Conservation (phyloP, 2,113 vertebrate species). For the Patagioenas fasciata region DNA sequence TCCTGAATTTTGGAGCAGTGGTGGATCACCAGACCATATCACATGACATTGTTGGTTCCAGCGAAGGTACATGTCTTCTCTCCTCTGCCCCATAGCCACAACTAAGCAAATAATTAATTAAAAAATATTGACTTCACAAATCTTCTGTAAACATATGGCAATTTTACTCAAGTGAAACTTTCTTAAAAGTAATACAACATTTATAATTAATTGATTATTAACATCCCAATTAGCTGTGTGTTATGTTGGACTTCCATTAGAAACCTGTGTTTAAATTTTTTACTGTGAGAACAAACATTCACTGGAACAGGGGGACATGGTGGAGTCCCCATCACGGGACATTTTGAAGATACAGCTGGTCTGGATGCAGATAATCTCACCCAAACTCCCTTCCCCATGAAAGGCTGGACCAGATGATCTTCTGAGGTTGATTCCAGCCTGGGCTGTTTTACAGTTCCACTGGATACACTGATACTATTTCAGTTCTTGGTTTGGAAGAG, state of each 20-base stretch:
- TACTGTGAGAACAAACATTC: neutral
- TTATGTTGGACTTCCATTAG: neutral
- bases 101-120: neutral
- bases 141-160: neutral
- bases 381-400: neutral
- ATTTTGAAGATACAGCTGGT: neutral
- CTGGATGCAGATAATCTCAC: neutral
- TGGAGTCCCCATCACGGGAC: neutral
- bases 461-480: neutral
- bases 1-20: neutral
- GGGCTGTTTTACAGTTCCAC: neutral
- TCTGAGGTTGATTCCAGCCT: neutral
- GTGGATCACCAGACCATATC: neutral
- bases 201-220: neutral
- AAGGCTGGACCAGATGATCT: neutral
- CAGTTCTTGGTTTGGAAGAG: neutral
- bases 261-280: neutral
- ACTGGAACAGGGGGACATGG: neutral
- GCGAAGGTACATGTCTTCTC: neutral
- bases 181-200: neutral
- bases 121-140: neutral
- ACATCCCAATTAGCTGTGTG: neutral
- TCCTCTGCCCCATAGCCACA: neutral
- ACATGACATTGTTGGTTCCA: neutral
- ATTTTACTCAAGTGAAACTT: neutral